Conservation (phyloP, 2,888 invertebrate genomes). For the Lasioglossum oenotherae region DNA sequence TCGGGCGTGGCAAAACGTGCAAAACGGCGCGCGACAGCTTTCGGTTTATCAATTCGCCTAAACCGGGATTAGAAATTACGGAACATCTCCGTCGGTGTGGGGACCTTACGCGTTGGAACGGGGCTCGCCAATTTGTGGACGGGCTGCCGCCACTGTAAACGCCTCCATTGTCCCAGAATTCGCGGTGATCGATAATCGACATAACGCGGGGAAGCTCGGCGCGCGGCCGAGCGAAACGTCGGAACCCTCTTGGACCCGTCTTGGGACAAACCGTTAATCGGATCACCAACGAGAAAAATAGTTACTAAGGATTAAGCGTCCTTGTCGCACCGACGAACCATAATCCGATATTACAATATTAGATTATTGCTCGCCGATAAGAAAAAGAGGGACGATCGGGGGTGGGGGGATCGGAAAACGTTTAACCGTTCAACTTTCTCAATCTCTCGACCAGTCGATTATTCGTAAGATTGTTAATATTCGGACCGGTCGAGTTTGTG, state of each 20-base stretch:
- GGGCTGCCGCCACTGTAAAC: slow-evolving; percentile 40
- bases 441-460: background rate
- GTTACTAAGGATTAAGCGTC: slow-evolving; percentile 26
- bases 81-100: slow-evolving; percentile 11
- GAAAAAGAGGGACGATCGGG: background rate
- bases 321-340: slow-evolving; percentile 1
- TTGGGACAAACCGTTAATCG: slow-evolving; percentile 13
- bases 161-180: slow-evolving; percentile 59
- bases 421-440: background rate
- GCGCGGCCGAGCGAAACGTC: slow-evolving; percentile 23
- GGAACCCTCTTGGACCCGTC: slow-evolving; percentile 18
- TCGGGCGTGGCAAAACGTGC: too few relatives aligned
- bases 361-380: background rate
- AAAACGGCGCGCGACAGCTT: too few relatives aligned
- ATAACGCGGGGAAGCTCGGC: slow-evolving; percentile 28
- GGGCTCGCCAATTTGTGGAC: slow-evolving; percentile 45
- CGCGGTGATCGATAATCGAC: slow-evolving; percentile 59
- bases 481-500: too few relatives aligned
- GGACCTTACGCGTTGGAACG: slow-evolving; percentile 49
- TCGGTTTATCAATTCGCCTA: background rate
- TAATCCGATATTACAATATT: slow-evolving; percentile 39
- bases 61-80: slow-evolving; percentile 26
- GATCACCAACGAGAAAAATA: slow-evolving; percentile 19
- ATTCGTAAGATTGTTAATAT: background rate
- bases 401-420: background rate